A percentile compares a stretch with the other conserved stretches of the same genome.
Conservation (phyloP, 2,113 vertebrate species). For the Nibea coibor region DNA sequence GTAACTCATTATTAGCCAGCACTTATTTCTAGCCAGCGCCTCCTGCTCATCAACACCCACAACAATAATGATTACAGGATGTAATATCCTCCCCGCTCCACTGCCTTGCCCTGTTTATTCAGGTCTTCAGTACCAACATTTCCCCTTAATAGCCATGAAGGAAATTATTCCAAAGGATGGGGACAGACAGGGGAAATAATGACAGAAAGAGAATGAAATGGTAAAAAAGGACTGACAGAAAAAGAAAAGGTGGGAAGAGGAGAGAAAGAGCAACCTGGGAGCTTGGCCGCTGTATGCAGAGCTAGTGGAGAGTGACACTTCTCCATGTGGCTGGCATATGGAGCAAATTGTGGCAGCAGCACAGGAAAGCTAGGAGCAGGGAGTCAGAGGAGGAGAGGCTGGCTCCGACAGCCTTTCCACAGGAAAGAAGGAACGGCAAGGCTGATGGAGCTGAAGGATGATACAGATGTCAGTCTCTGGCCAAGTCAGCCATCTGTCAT, state of each 20-base stretch:
- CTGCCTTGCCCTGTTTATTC: slow-evolving; percentile 65
- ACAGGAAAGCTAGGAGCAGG: slow-evolving; percentile 44
- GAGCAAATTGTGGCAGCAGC: slow-evolving; percentile 63
- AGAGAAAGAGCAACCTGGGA: slow-evolving; percentile 37
- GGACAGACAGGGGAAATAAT: slow-evolving; percentile 50
- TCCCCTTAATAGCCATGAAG: slow-evolving; percentile 72
- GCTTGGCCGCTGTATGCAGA: slow-evolving; percentile 31
- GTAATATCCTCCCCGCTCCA: slow-evolving; percentile 75
- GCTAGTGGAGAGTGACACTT: slow-evolving; percentile 60
- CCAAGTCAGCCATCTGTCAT: slow-evolving; percentile 74
- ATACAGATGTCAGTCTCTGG: slow-evolving; percentile 72
- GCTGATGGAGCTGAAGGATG: slow-evolving; percentile 63
- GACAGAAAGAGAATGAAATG: slow-evolving; percentile 31
- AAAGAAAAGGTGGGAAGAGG: slow-evolving; percentile 24
- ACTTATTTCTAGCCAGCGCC: slow-evolving; percentile 51
- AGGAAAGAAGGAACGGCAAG: slow-evolving; percentile 54
- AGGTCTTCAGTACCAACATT: slow-evolving; percentile 61
- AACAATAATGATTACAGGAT: slow-evolving; percentile 80
- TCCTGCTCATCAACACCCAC: slow-evolving; percentile 66
- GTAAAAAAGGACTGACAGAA: slow-evolving; percentile 36
- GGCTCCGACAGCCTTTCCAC: slow-evolving; percentile 53
- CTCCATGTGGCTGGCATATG: slow-evolving; percentile 72
- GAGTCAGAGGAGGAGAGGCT: slow-evolving; percentile 46
- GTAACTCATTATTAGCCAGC: slow-evolving; percentile 62
- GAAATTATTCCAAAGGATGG: slow-evolving; percentile 69